Conservation (phyloP, 2,797 vertebrate genomes). For the Falco cherrug region DNA sequence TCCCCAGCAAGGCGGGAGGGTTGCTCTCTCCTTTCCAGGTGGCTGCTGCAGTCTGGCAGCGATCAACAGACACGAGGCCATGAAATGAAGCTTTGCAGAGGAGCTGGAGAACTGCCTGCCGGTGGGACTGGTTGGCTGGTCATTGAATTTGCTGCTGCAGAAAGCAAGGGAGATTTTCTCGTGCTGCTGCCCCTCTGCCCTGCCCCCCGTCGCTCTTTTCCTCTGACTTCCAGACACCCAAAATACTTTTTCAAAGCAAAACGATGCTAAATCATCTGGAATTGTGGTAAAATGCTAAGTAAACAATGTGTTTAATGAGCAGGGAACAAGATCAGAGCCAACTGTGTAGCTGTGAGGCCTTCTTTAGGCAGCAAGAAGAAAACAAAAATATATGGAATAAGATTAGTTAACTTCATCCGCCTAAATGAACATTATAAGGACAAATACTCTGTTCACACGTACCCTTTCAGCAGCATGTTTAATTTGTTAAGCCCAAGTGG, state of each 20-base stretch:
- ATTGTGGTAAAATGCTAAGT: neutral
- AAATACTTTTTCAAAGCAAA: conserved; percentile 37
- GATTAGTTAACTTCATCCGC: conserved; percentile 50
- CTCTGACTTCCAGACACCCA: neutral
- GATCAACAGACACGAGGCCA: neutral
- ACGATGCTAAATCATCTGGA: neutral
- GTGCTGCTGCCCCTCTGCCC: neutral
- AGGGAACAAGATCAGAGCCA: neutral
- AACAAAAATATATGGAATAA: conserved; percentile 35
- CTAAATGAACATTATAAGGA: conserved; percentile 65
- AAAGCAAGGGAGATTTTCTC: neutral
- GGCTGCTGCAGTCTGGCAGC: neutral
- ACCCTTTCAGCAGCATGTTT: conserved; percentile 52
- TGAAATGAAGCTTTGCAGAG: neutral
- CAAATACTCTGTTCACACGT: conserved; percentile 59
- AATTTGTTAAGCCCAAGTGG: conserved; percentile 73
- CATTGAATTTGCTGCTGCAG: neutral
- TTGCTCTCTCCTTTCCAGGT: neutral
- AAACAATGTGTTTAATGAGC: neutral
- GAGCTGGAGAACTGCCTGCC: neutral
- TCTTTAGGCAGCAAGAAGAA: neutral
- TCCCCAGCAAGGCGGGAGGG: neutral
- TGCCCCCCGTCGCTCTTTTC: rapidly evolving
- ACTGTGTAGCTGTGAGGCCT: neutral
- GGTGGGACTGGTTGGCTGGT: neutral